Percentiles rank a stretch among this genome's conserved stretches.
Evolutionary conservation across 2,797 vertebrate genomes (phyloP).

Genomic region (Gymnocypris eckloni): DNA sequence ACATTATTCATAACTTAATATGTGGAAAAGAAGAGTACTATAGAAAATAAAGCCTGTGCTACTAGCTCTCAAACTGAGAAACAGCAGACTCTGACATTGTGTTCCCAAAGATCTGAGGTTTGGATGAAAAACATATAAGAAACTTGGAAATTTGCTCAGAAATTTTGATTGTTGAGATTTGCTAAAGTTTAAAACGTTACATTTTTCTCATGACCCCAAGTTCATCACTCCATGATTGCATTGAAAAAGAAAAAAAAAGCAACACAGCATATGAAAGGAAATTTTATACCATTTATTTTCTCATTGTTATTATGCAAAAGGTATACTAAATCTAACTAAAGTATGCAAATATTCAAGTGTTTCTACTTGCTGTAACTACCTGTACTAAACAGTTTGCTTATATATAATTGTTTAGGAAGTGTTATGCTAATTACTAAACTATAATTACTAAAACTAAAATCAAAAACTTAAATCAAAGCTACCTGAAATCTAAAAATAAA

Average conservation of each 20-base stretch:
- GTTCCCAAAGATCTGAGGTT: background rate
- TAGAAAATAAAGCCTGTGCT: background rate
- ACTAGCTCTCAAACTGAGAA: background rate
- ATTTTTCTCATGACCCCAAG: background rate
- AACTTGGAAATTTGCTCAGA: background rate
- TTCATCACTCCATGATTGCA: background rate
- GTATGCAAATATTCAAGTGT: background rate
- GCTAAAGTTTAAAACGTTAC: background rate
- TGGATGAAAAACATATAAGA: background rate
- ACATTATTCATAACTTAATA: background rate
- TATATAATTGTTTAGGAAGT: background rate
- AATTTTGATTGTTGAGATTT: background rate
- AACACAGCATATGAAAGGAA: background rate
- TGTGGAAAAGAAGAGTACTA: background rate
- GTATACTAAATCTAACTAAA: background rate
- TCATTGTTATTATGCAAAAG: background rate
- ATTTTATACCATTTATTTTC: background rate
- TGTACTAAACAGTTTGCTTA: background rate
- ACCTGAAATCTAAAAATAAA: background rate
- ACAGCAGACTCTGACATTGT: background rate
- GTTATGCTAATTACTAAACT: background rate
- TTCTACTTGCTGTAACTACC: background rate
- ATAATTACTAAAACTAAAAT: background rate
- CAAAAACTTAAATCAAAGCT: background rate
- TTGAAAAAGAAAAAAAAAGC: background rate